phyloP scores from a whole-genome alignment of 2,888 invertebrate genomes.

The Falcaria lacertinaria region DNA sequence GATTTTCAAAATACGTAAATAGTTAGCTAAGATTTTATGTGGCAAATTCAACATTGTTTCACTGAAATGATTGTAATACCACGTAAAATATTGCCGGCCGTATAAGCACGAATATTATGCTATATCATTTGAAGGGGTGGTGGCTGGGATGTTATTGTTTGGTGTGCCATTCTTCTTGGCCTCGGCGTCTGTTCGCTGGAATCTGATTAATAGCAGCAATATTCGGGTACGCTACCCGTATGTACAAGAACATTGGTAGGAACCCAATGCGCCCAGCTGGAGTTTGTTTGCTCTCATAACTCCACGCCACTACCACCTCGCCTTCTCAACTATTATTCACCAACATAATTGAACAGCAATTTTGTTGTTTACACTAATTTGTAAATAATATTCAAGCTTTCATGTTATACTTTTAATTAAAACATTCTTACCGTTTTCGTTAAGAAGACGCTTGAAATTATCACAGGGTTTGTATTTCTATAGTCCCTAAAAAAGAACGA shows the following conservation, averaged over 20 bases:
- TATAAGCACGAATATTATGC: slow-evolving; percentile 25
- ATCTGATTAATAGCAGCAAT: slow-evolving; percentile 72
- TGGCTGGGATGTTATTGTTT: slow-evolving; percentile 46
- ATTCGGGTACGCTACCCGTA: slow-evolving; percentile 49
- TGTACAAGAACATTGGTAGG: slow-evolving; percentile 47
- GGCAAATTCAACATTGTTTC: slow-evolving; percentile 7
- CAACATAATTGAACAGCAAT: slow-evolving; percentile 1
- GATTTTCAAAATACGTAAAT: background rate
- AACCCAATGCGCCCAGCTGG: slow-evolving; percentile 23
- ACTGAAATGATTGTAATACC: slow-evolving; percentile 27
- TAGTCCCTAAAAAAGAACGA: too few relatives aligned
- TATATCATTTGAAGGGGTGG: slow-evolving; percentile 16
- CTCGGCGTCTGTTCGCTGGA: slow-evolving; percentile 29
- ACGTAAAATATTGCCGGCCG: slow-evolving; percentile 24
- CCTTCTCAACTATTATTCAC: slow-evolving; percentile 3
- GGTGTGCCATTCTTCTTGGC: slow-evolving; percentile 54
- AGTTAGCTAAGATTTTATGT: too few relatives aligned
- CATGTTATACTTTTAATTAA: background rate
- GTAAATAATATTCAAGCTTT: background rate
- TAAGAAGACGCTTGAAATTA: too few relatives aligned
- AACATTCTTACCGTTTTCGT: background rate
- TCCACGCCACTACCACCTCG: slow-evolving; percentile 21
- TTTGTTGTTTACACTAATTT: slow-evolving; percentile 1
- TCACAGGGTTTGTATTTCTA: too few relatives aligned
- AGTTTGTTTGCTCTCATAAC: slow-evolving; percentile 28